Base-by-base conservation (phyloP, 2,113 vertebrate species). In the Limnothrissa miodon region DNA sequence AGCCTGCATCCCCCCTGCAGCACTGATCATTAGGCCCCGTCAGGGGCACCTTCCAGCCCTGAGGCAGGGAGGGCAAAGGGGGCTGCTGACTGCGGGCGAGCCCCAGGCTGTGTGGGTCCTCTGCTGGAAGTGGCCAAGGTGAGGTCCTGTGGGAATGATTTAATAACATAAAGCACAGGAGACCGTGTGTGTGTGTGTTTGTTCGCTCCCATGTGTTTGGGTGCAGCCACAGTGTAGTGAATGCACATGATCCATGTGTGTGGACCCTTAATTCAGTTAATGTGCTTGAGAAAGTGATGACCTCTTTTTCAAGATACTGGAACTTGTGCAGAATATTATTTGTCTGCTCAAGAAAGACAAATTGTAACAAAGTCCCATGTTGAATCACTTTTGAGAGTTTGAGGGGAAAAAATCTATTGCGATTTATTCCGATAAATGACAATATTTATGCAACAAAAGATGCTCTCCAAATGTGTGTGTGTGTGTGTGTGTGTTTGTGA, bases 41-140 rank as follows among this genome's bases (percentile, higher is more conserved):
- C 88, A 92, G 91, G 87, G 83, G 83, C 83, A 90, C 88, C 88
- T 84, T 53, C 83, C 85, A 85, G 82, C 86, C 92, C 86, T 36
- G 74, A 82, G 89, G 91, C 89, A 82, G 81, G 74, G 78, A 90
- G 92, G 90, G 90, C 92, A 92, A 86, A 91, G 90, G 89, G 89
- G 85, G 89, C 91, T 84, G 48, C 83, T 89, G 45, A 82, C 93
- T 86, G 84, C 84, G 79, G 87, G 94, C 87, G 78, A 85, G 90
- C 94, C 87, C 53, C 25, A 4, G 90, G 92, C 86, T 83, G 81
- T 62, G 88, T 86, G 48, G 83, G 86, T 80, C 88, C 66, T 86
- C 82, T 85, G 66, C 39, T 13, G 91, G 90, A 90, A 90, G 90
- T 89, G 90, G 89, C 89, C 84, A 85, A 87, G 87, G 79, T 84